Percentiles rank a stretch among this genome's conserved stretches.
These are phyloP conservation scores for Stenotaenia linearis DNA, from an alignment of 2,888 invertebrate species.

Conservation along the genomic window DNA sequence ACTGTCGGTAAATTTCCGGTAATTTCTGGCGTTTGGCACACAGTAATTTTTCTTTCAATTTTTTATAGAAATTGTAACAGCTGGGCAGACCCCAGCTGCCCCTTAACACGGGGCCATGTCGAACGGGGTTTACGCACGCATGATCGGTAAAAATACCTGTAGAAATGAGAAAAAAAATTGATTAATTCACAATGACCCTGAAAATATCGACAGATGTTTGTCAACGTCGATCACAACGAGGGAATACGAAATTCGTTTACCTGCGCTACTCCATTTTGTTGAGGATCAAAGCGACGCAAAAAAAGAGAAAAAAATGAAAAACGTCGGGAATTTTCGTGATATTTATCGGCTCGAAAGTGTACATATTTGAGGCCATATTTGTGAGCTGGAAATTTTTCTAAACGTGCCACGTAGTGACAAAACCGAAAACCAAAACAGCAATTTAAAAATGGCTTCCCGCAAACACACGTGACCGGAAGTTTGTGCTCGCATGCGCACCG, in stretches of 20 bases:
- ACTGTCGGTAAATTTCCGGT: background rate
- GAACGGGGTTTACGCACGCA: background rate
- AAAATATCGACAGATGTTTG: too few relatives aligned
- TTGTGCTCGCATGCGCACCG: background rate
- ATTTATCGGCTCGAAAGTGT: background rate
- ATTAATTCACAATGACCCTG: too few relatives aligned
- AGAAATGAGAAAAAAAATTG: background rate
- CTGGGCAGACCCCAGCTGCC: conserved; percentile 11
- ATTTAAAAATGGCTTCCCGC: background rate
- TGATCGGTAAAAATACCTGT: background rate
- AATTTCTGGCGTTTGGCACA: too few relatives aligned
- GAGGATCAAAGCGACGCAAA: background rate
- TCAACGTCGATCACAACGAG: too few relatives aligned
- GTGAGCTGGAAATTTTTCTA: background rate
- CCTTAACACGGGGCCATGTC: background rate
- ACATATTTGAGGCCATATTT: background rate
- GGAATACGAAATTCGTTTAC: background rate
- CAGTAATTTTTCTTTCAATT: too few relatives aligned
- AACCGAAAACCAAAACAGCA: background rate
- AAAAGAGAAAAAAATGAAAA: background rate
- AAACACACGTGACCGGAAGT: background rate
- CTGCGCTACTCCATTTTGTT: background rate
- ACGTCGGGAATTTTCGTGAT: background rate
- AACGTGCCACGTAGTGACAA: background rate
- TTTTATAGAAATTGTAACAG: background rate